Conservation (phyloP, 2,113 vertebrate species). For the Bubo bubo region DNA sequence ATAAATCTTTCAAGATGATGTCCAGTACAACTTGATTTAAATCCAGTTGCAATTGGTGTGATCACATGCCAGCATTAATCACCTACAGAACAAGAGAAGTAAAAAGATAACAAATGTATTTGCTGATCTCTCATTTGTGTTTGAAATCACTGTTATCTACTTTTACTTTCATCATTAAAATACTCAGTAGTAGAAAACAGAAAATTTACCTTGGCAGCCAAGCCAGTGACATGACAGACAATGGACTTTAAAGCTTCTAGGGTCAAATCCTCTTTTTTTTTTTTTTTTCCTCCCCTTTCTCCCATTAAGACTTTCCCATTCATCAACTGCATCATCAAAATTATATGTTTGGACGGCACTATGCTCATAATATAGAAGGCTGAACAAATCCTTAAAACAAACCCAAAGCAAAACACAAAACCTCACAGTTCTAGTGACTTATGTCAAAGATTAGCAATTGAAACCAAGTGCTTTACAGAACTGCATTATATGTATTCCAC, state of each 20-base stretch:
- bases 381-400: not conserved
- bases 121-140: not conserved
- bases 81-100: not conserved
- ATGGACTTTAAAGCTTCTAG: not conserved
- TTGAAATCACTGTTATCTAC: not conserved
- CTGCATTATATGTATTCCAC: not conserved
- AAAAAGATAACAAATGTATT: not conserved
- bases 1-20: not conserved
- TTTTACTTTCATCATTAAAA: not conserved
- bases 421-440: not conserved
- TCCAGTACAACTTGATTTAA: not conserved
- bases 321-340: not conserved
- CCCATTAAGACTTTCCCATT: not conserved
- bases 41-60: not conserved
- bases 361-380: not conserved
- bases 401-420: not conserved
- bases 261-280: not conserved
- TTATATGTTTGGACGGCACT: not conserved
- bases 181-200: not conserved
- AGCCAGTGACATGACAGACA: not conserved
- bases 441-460: not conserved
- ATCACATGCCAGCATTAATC: not conserved
- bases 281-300: accelerated
- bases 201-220: not conserved
- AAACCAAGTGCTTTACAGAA: not conserved